Percentiles rank a stretch among this genome's conserved stretches.
These are phyloP conservation scores for Manis crassicaudata DNA, from an alignment of 2,797 vertebrate genomes.

Conservation along the genomic window DNA sequence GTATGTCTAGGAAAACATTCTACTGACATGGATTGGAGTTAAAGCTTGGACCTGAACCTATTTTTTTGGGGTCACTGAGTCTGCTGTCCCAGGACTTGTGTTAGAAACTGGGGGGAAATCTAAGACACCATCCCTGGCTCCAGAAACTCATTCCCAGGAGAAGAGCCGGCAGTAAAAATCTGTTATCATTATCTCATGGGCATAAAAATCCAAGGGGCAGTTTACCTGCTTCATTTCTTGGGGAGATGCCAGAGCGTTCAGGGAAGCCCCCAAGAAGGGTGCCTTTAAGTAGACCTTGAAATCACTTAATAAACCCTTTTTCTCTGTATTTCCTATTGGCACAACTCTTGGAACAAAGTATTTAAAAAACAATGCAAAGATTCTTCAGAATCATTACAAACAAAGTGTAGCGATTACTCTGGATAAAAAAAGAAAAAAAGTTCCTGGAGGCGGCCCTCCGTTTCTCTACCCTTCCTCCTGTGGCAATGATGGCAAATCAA, in stretches of 20 bases:
- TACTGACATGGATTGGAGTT: constrained; percentile 22
- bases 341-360: not conserved
- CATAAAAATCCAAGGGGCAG: accelerated
- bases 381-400: not conserved
- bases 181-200: accelerated
- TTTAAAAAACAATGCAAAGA: not conserved
- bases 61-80: not conserved
- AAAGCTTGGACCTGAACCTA: not conserved
- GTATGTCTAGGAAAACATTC: constrained; percentile 49
- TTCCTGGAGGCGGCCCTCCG: not conserved
- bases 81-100: not conserved
- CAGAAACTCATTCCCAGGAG: not conserved
- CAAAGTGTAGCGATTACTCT: not conserved
- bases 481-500: constrained; percentile 9
- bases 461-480: not conserved
- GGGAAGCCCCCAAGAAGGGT: not conserved
- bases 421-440: constrained; percentile 47
- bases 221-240: not conserved
- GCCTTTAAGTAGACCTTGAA: accelerated
- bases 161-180: too few relatives aligned
- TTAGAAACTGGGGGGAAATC: not conserved
- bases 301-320: accelerated
- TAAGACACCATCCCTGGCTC: not conserved
- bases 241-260: too few relatives aligned
- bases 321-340: not conserved